Evolutionary conservation across 2,888 invertebrate genomes (phyloP), one percentile per base, ranked within the genome.

Genomic region (Rhingia rostrata): DNA sequence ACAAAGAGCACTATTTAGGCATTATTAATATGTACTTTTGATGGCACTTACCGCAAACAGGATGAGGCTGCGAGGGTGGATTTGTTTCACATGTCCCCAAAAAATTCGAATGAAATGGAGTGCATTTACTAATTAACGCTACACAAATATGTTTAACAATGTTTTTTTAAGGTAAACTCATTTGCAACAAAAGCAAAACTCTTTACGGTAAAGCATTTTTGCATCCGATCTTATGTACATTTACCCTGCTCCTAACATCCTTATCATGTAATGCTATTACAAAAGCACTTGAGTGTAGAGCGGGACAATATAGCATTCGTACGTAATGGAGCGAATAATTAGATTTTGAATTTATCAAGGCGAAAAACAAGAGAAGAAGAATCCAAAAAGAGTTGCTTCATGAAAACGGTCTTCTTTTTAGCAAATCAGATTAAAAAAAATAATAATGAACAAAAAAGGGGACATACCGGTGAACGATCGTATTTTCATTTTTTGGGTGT

Each of bases 281-380:
- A 12, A 14, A 22, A 49, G 64, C 43, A 74, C 49, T 41, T 7
- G 35, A 49, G 12, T 66, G 66, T 35, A 74, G 41, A 35, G 12
- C 47, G 47, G 6, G 64, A 56, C 22, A 66, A 58, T 14, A 64
- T 33, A 49, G 35, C 10, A 58, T 35, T 58, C 5, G 33, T 10
- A 66, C 49, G 35, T 58, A 74, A 74, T 74, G 58, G 35, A 58
- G 51, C 74, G 58, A 35, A 35, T 74, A 74, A 74, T 74, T 66
- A 58, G 66, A 74, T 74, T 74, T 66, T 22, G 35, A 51, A 66
- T 74, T 74, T 66, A 58, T 51, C 49, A 49, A 64, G 54, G 64
- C 37, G 30, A 49, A 37, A 49, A 45, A 53, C 45, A 61, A n/a
- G n/a, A 14, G 4, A 39, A 35, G 12, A 9, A 32, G 14, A 37